Evolutionary conservation across 2,797 vertebrate species (phyloP).

Genomic region (Leptatherina wallacei): DNA sequence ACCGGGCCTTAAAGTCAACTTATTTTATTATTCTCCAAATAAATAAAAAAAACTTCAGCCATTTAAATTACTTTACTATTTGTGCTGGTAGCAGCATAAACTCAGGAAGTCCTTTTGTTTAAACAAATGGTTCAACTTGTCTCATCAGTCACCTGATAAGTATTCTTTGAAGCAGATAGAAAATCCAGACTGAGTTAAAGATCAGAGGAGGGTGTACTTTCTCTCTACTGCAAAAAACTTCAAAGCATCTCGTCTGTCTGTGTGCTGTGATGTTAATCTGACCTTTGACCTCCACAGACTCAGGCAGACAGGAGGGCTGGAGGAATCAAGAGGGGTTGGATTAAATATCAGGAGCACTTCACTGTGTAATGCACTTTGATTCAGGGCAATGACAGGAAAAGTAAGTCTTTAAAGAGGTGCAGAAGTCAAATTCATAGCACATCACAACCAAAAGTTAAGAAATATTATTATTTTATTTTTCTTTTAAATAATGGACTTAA

Average conservation of each 20-base stretch:
- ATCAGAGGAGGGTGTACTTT: slow-evolving; percentile 49
- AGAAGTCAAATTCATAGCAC: not conserved
- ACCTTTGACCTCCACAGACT: slow-evolving; percentile 49
- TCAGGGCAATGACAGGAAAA: slow-evolving; percentile 1
- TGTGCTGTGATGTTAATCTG: slow-evolving; percentile 50
- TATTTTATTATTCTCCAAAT: too few relatives aligned
- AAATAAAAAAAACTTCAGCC: too few relatives aligned
- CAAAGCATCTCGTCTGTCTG: slow-evolving; percentile 39
- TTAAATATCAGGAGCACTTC: slow-evolving; percentile 16
- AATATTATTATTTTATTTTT: too few relatives aligned
- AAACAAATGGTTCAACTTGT: slow-evolving; percentile 30
- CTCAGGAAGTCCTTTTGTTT: slow-evolving; percentile 36
- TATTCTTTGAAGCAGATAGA: slow-evolving; percentile 36
- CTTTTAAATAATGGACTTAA: too few relatives aligned
- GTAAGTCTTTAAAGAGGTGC: not conserved
- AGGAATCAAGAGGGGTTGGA: slow-evolving; percentile 6
- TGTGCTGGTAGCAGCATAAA: slow-evolving; percentile 12
- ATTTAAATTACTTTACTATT: too few relatives aligned
- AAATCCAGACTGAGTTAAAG: slow-evolving; percentile 38
- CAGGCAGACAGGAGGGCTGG: slow-evolving; percentile 7
- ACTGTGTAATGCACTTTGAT: slow-evolving; percentile 7
- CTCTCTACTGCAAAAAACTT: slow-evolving; percentile 44
- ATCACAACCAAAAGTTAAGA: not conserved
- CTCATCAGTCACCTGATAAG: slow-evolving; percentile 24
- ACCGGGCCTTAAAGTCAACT: too few relatives aligned